phyloP scores from a whole-genome alignment of 2,888 invertebrate genomes.

The Plebejus melissa region DNA sequence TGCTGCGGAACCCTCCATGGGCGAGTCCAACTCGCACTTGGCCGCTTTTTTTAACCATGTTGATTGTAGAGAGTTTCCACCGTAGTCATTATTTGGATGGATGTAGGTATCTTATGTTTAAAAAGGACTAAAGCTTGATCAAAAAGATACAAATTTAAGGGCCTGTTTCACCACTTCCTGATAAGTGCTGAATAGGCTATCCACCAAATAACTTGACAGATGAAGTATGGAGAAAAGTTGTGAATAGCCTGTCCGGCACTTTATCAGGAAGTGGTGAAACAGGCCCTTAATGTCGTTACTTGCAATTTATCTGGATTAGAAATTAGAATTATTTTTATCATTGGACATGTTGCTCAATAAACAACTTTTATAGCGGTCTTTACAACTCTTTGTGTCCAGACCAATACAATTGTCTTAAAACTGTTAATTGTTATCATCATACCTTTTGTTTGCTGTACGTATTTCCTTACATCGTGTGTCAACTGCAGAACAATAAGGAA shows the following conservation, averaged over 20 bases:
- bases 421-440: slow-evolving; percentile 1
- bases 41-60: too few species aligned
- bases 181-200: too few species aligned
- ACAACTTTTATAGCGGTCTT: slow-evolving; percentile 1
- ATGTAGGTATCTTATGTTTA: background rate
- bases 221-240: too few species aligned
- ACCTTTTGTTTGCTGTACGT: slow-evolving; percentile 1
- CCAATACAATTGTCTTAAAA: background rate
- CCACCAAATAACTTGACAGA: too few species aligned
- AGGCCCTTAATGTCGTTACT: background rate
- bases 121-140: background rate
- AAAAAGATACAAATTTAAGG: too few species aligned
- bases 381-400: background rate
- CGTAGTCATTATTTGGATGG: too few species aligned
- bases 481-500: background rate
- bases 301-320: background rate
- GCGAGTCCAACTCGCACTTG: too few species aligned
- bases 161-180: too few species aligned
- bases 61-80: too few species aligned
- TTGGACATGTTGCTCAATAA: background rate
- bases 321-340: background rate
- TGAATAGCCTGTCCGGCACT: too few species aligned
- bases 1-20: too few species aligned
- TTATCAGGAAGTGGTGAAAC: too few species aligned
- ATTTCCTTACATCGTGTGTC: slow-evolving; percentile 4